Evolutionary conservation across 2,113 vertebrate species (phyloP), one percentile per base, ranked within the genome.

Genomic region (Onychostoma macrolepis): DNA sequence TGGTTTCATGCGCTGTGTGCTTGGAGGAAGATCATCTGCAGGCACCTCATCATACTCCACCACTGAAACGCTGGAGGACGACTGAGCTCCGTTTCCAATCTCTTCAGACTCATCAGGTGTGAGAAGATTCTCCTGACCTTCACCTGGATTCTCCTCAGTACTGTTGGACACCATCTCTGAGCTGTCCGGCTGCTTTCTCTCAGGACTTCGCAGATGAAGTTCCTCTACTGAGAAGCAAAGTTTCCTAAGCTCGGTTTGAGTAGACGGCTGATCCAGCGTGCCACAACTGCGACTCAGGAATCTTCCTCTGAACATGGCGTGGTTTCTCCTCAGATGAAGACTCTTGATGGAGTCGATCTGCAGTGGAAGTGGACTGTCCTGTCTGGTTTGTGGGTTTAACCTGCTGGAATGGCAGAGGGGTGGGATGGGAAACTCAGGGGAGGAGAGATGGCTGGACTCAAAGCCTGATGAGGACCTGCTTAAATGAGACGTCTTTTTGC

Each of bases 171-270:
- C 28, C 21, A 4, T 10, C 2, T 48, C 45, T 13, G 12, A 48
- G 45, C 45, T 13, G 45, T 15, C 2, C 0, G 91, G 11, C 90
- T 28, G 33, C 82, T 80, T 84, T 91, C 56, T 1, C 15, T 88
- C 61, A 88, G 81, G 1, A 1, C 85, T 89, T 56, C 87, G 91
- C 85, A 92, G 93, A 83, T 95, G 93, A 63, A 97, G 94, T 89
- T 94, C 93, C 24, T 95, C 94, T 91, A 97, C 90, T 0, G 97
- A 98, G 80, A 93, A 93, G 87, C 93, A 96, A 28, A 94, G 94
- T 85, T 93, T 95, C 94, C 94, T 96, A 0, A 53, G 6, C 3
- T 90, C 92, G n/a, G 78, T 26, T 2, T 87, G 87, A 4, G 84
- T 8, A 17, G 91, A 92, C 12, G 89, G 19, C 91, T 90, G 0